These are phyloP conservation scores for Drosophila longiperda DNA, from an alignment of 2,888 invertebrate species.

Conservation along the genomic window DNA sequence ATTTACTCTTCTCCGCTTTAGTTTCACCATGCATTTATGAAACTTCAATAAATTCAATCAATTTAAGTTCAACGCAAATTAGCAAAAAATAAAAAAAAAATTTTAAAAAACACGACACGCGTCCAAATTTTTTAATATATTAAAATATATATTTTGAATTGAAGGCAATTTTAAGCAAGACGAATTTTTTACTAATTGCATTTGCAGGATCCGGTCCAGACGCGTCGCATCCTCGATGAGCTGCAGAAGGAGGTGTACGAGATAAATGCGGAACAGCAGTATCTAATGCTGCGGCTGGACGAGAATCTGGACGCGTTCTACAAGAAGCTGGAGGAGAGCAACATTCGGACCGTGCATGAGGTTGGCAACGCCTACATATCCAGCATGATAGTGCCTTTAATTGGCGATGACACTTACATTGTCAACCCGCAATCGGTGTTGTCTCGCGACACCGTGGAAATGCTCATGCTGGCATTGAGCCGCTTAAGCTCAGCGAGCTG, in stretches of 20 bases:
- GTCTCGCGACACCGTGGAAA: slow-evolving; percentile 73
- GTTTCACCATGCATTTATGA: not conserved
- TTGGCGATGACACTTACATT: slow-evolving; percentile 63
- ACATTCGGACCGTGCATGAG: slow-evolving; percentile 64
- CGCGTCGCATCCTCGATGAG: slow-evolving; percentile 79
- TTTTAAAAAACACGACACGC: slow-evolving; percentile 3
- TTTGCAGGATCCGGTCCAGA: slow-evolving; percentile 74
- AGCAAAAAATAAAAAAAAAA: not conserved
- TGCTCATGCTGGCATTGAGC: slow-evolving; percentile 66
- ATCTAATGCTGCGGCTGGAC: slow-evolving; percentile 74
- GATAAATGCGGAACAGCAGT: slow-evolving; percentile 83
- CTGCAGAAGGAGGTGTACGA: slow-evolving; percentile 82
- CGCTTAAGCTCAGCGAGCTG: slow-evolving; percentile 64
- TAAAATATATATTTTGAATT: not conserved
- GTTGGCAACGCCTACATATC: slow-evolving; percentile 75
- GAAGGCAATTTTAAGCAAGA: not conserved
- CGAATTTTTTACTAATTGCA: not conserved
- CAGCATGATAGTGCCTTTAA: slow-evolving; percentile 72
- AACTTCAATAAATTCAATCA: not conserved
- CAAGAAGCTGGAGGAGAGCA: slow-evolving; percentile 67
- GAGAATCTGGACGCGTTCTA: slow-evolving; percentile 77
- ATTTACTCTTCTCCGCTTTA: not conserved
- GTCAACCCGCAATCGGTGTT: slow-evolving; percentile 73
- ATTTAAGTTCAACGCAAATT: slow-evolving; percentile 10
- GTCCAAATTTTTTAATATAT: too few species aligned